phyloP scores from a whole-genome alignment of 2,113 vertebrate species.

The Peromyscus californicus region DNA sequence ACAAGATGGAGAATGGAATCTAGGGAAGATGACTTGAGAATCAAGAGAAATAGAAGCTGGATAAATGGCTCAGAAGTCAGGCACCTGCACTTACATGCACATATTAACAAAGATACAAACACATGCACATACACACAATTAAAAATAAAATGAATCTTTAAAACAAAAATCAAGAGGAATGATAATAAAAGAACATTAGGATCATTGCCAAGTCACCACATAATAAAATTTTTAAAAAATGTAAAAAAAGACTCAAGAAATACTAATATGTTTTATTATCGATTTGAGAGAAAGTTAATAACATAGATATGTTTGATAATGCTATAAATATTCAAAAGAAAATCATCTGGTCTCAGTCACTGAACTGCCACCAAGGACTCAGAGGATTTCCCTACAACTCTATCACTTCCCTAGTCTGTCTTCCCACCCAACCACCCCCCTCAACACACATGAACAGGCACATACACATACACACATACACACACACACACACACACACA shows the following conservation, averaged over 20 bases:
- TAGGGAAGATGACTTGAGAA: background rate
- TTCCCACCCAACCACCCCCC: background rate
- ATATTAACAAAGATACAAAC: background rate
- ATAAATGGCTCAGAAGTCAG: background rate
- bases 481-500: background rate
- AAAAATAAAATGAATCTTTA: background rate
- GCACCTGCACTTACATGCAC: background rate
- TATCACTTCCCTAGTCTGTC: background rate
- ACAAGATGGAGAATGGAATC: background rate
- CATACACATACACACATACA: background rate
- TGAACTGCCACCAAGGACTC: background rate
- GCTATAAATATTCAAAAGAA: background rate
- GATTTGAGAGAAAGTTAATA: constrained; percentile 7
- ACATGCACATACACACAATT: background rate
- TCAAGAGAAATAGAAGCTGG: background rate
- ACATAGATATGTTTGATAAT: background rate
- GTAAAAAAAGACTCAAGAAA: background rate
- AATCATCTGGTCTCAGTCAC: background rate
- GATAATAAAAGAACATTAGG: background rate
- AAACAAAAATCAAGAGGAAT: background rate
- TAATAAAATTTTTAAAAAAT: background rate
- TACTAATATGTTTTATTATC: background rate
- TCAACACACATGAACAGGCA: background rate
- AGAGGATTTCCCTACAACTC: background rate
- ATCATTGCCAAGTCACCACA: background rate